Evolutionary conservation across 2,797 vertebrate species (phyloP), one percentile per base, ranked within the genome.

Genomic region (Serranus cabrilla): DNA sequence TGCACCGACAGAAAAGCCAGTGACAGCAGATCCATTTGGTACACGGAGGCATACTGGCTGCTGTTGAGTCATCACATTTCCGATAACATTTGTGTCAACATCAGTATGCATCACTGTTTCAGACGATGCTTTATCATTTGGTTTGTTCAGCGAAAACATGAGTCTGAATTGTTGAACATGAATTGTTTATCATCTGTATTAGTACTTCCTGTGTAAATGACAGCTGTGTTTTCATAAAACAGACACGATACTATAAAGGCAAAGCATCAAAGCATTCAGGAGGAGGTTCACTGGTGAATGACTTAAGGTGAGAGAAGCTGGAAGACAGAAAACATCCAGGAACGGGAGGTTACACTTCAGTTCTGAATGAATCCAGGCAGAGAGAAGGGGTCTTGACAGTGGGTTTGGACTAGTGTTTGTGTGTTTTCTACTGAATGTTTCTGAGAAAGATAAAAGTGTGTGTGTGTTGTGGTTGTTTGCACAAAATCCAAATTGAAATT

Each of bases 51-150:
- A 62, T 63, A 64, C 23, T 57, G n/a, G 61, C 64, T 79, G 52
- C 72, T 82, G 82, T 84, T 81, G 79, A 89, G 59, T 88, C 82
- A 85, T 83, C 82, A 86, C 70, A 81, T 83, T 87, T 71, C 59
- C 39, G 31, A 58, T 74, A 86, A 76, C 56, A 74, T 78, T 75
- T 71, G 80, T 73, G 83, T 87, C 79, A 86, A 78, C 65, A 73
- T 78, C 69, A 49, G 58, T 84, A 40, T 78, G 59, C 74, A 80
- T 79, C 71, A 75, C 78, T 20, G 67, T 78, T 70, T 51, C 49
- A 67, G 61, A 65, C 60, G 67, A 82, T 42, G 31, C 31, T 20
- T 42, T 43, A 73, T 71, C 17, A 65, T 59, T 79, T 0, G 0
- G 42, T 57, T 78, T 66, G 50, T 68, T 63, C 12, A 50, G 56